Conservation (phyloP, 2,797 vertebrate genomes). For the Muraenolepis orangiensis region DNA sequence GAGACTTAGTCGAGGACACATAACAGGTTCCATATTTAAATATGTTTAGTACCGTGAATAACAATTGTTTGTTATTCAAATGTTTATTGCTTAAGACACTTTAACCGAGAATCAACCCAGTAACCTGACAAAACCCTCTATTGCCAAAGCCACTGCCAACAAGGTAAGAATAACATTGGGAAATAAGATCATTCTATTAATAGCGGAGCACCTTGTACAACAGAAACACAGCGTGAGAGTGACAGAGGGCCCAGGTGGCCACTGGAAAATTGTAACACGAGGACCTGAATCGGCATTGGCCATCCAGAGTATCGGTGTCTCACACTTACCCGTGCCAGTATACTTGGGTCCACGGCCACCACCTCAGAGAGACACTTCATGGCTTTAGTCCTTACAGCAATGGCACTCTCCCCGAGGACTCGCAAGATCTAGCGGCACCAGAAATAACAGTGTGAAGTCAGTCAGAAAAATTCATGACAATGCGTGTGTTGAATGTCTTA, state of each 20-base stretch:
- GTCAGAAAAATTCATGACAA: neutral
- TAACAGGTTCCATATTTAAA: neutral
- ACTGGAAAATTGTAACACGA: neutral
- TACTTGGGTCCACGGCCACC: constrained; percentile 97
- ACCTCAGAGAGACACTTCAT: constrained; percentile 99
- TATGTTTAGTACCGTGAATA: neutral
- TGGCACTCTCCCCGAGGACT: constrained; percentile 98
- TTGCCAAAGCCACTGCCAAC: neutral
- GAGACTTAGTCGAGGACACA: neutral
- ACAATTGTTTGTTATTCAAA: neutral
- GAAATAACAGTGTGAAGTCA: neutral
- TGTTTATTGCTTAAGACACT: neutral
- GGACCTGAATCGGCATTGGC: no score
- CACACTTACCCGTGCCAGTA: constrained; percentile 87
- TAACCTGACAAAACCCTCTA: neutral
- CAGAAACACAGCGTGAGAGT: neutral
- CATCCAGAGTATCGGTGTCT: neutral
- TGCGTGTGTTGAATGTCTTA: neutral
- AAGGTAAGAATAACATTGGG: neutral
- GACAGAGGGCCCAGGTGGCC: neutral
- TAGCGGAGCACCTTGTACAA: neutral
- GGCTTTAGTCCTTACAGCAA: constrained; percentile 98
- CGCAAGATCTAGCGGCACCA: constrained; percentile 82
- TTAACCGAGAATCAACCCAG: neutral
- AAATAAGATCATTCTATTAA: neutral